These are phyloP conservation scores for Parazoanthus swiftii DNA, from an alignment of 92 coral and sea anemone genomes.

Conservation along the genomic window DNA sequence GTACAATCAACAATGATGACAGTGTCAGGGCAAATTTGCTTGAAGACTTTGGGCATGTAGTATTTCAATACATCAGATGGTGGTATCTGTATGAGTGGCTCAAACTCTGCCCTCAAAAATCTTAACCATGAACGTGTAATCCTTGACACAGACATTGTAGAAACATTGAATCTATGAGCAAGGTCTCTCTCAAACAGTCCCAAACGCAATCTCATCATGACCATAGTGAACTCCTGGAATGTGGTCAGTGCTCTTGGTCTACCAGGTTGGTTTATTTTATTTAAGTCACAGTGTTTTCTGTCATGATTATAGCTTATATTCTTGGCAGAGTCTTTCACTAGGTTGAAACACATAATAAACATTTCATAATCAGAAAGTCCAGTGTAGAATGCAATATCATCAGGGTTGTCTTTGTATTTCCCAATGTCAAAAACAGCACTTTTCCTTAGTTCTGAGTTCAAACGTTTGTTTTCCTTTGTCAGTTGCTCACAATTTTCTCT, in stretches of 20 bases:
- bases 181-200: conserved; percentile 15
- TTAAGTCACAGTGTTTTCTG: conserved; percentile 13
- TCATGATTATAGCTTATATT: conserved; percentile 31
- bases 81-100: conserved; percentile 39
- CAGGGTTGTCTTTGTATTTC: conserved; percentile 14
- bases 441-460: neutral
- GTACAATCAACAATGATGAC: conserved; percentile 34
- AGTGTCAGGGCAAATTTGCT: conserved; percentile 17
- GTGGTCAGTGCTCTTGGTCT: conserved; percentile 32
- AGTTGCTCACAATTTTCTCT: neutral
- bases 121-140: conserved; percentile 24
- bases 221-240: conserved; percentile 23
- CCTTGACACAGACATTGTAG: conserved; percentile 15
- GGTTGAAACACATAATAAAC: conserved; percentile 29
- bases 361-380: conserved; percentile 32
- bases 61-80: conserved; percentile 18
- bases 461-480: neutral
- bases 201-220: conserved; percentile 31
- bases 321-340: conserved; percentile 38
- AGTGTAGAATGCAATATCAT: conserved; percentile 26
- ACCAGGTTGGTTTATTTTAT: conserved; percentile 27
- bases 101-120: conserved; percentile 24
- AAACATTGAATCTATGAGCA: conserved; percentile 21
- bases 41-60: conserved; percentile 22
- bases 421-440: conserved; percentile 12